Base-by-base conservation (phyloP, 2,113 vertebrate species). In the Catharus minimus region DNA sequence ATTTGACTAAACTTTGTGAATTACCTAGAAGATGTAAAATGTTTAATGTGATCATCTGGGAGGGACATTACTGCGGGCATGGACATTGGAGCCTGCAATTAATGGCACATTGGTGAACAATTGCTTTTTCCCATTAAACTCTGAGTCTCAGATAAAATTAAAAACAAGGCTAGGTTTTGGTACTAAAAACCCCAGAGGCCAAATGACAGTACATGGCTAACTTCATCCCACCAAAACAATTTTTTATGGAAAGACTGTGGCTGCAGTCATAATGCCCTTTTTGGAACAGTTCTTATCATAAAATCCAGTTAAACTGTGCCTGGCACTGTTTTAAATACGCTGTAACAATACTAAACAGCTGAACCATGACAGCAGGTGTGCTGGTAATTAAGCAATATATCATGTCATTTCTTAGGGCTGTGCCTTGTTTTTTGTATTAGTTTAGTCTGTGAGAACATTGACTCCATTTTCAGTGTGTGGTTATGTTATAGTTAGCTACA, bases 371-470 rank as follows among this genome's bases (percentile, higher is more conserved):
- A 80, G 58, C 82, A 93, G 75, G 50, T 91, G 47, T 73, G 67
- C 46, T 73, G 50, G n/a, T 41, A 93, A 86, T 93, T 86, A 94
- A 65, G 56, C 26, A 88, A 57, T 55, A 72, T 38, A 72, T 85
- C 75, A 86, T 83, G 67, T 30, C 23, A 55, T 55, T 73, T 39
- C 64, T 79, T 58, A 46, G 18, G 26, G 23, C 20, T 61, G 15
- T 85, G 46, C 20, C 15, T 62, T 69, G 13, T 0, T 19, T 36
- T 83, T 81, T 72, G 79, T 62, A 39, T 72, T 79, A n/a, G 8
- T 33, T 33, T 19, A 60, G 41, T 72, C 13, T 52, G 13, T 79
- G 46, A 89, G 36, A 82, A n/a, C 36, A 61, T 4, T 71, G 36
- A 68, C 22, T 68, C 11, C 11, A 19, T 39, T 72, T 49, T 84